Evolutionary conservation across 35 echinoderm and acorn worm species (phyloP).

Genomic region (Ptychodera flava): DNA sequence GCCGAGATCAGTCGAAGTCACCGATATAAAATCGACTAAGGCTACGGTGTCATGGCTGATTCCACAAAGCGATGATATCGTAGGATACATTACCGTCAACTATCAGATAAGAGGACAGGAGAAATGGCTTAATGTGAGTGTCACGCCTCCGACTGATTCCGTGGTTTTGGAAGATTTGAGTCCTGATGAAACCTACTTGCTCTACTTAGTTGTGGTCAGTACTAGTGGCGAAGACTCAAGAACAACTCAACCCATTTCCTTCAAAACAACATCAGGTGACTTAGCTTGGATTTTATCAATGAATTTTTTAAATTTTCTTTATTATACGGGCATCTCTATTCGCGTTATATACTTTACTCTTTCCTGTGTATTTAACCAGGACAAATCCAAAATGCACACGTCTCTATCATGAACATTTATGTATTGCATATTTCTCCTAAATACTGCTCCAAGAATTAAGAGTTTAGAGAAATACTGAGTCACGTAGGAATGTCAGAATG

Average conservation of each 20-base stretch:
- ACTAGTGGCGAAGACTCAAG: not conserved
- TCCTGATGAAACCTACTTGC: not conserved
- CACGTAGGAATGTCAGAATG: too few relatives aligned
- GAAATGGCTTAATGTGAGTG: not conserved
- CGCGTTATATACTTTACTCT: too few relatives aligned
- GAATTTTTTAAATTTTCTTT: too few relatives aligned
- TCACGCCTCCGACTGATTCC: not conserved
- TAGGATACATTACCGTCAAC: not conserved
- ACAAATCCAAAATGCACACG: too few relatives aligned
- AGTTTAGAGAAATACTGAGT: too few relatives aligned
- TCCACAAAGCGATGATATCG: not conserved
- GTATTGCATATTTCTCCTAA: too few relatives aligned
- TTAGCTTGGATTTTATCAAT: too few relatives aligned
- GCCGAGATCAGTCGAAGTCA: not conserved
- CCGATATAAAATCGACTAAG: not conserved
- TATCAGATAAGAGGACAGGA: not conserved
- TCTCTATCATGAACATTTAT: too few relatives aligned
- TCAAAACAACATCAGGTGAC: not conserved
- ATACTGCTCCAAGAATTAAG: too few relatives aligned
- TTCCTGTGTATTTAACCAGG: too few relatives aligned
- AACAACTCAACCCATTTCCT: not conserved
- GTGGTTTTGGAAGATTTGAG: not conserved
- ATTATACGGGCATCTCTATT: too few relatives aligned
- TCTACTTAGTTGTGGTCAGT: not conserved
- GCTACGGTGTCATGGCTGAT: not conserved